Conservation (phyloP, 2,888 invertebrate genomes). For the Serrognathus titanus region DNA sequence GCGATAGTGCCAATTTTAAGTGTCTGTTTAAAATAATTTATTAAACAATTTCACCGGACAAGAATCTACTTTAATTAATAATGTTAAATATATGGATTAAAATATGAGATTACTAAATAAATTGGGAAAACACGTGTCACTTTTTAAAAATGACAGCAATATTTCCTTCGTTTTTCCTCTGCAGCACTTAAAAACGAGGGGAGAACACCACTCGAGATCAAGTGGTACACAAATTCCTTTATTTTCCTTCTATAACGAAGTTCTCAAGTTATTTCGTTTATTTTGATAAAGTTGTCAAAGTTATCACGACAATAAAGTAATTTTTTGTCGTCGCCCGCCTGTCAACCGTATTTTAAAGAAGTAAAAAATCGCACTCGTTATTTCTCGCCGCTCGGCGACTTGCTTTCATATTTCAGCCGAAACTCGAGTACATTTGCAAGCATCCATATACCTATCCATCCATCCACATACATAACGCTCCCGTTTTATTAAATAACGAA, state of each 20-base stretch:
- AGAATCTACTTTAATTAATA: no score
- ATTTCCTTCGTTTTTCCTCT: no score
- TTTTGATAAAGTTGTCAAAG: slow-evolving; percentile 7
- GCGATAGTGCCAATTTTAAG: no score
- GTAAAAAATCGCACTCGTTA: slow-evolving; percentile 1
- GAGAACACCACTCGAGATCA: not conserved
- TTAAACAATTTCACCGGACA: no score
- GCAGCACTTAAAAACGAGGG: not conserved
- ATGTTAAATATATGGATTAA: no score
- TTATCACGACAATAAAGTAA: slow-evolving; percentile 9
- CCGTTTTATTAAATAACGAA: not conserved
- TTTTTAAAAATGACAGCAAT: no score
- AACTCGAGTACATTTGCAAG: not conserved
- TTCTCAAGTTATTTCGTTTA: slow-evolving; percentile 4
- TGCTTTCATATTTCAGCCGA: not conserved
- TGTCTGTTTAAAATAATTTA: no score
- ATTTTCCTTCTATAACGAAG: not conserved
- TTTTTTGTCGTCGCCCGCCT: slow-evolving; percentile 4
- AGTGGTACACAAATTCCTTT: not conserved
- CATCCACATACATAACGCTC: not conserved
- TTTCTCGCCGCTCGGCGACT: not conserved
- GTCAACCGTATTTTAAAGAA: not conserved
- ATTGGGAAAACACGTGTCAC: no score
- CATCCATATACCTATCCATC: not conserved
- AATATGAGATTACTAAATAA: no score